Conservation (phyloP, 2,888 invertebrate genomes). For the Rhagophthalmus giganteus region DNA sequence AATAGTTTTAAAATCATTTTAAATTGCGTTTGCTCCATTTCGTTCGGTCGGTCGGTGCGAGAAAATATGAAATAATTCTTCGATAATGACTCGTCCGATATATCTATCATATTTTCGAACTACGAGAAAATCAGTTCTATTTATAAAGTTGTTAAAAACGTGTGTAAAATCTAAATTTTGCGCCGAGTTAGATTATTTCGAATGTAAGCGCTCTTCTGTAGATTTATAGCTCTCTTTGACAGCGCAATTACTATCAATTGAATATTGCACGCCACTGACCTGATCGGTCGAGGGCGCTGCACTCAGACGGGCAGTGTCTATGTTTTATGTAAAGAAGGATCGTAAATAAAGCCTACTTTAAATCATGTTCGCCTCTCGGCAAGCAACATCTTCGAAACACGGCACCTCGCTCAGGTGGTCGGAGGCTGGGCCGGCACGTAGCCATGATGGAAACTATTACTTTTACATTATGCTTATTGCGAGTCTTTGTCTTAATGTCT, state of each 20-base stretch:
- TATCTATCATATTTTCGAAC: too few species aligned
- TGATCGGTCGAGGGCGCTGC: slow-evolving; percentile 48
- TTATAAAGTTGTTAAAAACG: not conserved
- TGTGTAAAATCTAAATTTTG: too few species aligned
- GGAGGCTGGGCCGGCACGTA: slow-evolving; percentile 40
- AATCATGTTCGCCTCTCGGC: slow-evolving; percentile 53
- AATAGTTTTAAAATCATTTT: too few species aligned
- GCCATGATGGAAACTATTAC: slow-evolving; percentile 43
- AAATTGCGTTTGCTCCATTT: too few species aligned
- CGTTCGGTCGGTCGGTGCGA: too few species aligned
- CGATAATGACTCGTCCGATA: too few species aligned
- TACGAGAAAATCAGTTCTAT: too few species aligned
- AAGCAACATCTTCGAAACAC: slow-evolving; percentile 49
- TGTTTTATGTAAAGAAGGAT: slow-evolving; percentile 54
- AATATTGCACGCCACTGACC: slow-evolving; percentile 41
- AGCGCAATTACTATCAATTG: slow-evolving; percentile 12
- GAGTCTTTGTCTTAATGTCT: slow-evolving; percentile 53
- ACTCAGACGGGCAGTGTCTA: slow-evolving; percentile 51
- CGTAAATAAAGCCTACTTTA: slow-evolving; percentile 53
- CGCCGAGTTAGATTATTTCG: too few species aligned
- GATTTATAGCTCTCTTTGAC: slow-evolving; percentile 9
- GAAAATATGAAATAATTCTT: too few species aligned
- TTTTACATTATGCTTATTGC: slow-evolving; percentile 49
- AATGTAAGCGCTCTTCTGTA: too few species aligned
- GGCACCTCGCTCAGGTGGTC: slow-evolving; percentile 52